phyloP scores from a whole-genome alignment of 2,113 vertebrate genomes.

The Arvicanthis niloticus region DNA sequence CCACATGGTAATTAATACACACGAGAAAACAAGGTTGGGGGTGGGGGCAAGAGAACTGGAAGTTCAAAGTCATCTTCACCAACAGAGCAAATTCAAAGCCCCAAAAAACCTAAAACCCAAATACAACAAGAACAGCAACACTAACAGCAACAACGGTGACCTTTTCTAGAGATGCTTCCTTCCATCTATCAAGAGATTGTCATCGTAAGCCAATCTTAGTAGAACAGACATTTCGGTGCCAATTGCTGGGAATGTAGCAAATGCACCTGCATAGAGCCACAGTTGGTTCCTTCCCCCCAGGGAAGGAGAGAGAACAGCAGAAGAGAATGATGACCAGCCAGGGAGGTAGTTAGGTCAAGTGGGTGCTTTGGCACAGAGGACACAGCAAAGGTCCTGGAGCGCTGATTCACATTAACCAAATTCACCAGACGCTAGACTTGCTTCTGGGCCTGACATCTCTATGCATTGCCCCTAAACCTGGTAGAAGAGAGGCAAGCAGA shows the following conservation, averaged over 20 bases:
- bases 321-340: neutral
- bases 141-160: neutral
- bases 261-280: constrained; percentile 33
- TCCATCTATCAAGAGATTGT: constrained; percentile 52
- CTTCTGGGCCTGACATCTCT: neutral
- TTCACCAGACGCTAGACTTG: constrained; percentile 35
- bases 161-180: constrained; percentile 58
- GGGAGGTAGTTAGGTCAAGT: constrained; percentile 74
- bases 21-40: neutral
- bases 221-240: constrained; percentile 64
- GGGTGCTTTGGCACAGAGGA: constrained; percentile 65
- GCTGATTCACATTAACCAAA: constrained; percentile 76
- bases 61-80: neutral
- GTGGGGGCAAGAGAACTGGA: neutral
- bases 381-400: constrained; percentile 55
- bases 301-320: neutral
- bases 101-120: neutral
- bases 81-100: neutral
- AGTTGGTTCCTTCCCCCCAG: neutral
- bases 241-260: constrained; percentile 60
- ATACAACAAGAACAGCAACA: neutral
- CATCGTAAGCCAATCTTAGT: constrained; percentile 63
- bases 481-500: neutral
- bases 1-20: neutral
- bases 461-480: constrained; percentile 28